Base-by-base conservation (phyloP, 2,113 vertebrate genomes). In the Falcunculus frontatus region DNA sequence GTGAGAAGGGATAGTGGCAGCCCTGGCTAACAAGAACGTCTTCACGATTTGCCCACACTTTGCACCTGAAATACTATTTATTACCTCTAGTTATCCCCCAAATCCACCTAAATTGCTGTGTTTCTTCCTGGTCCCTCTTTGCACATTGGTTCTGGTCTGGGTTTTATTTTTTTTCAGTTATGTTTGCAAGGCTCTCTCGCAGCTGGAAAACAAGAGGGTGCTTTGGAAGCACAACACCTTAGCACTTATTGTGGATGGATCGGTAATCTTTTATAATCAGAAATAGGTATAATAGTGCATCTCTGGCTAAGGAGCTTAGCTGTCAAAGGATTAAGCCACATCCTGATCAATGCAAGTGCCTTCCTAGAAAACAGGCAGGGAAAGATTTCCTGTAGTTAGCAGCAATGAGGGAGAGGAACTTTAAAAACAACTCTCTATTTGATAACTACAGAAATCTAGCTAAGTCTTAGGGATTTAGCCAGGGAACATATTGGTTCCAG, bases 401-500 rank as follows among this genome's bases (percentile, higher is more conserved):
- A 98, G 98, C 94, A 97, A 97, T 94, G 72, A 93, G 87, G 81
- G 86, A 93, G 85, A 97, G 93, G 88, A 98, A 98, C 96, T 97
- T 97, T 97, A 98, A 98, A 98, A 98, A 97, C 93, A 96, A 96
- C 93, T 97, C 96, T 87, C 95, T 97, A 95, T 98, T 98, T 99
- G 98, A 98, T 98, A 98, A 98, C 97, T 98, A 92, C 94, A 97
- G 97, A 98, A 98, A 98, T 98, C 98, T 97, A 96, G 98, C 98
- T 98, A 98, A 98, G 97, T 98, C 97, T 97, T 93, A 89, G 91
- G 97, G 97, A 98, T 98, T 98, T 99, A 98, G 98, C 98, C 98
- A 97, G 96, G 89, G 97, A 98, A 97, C 98, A 98, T 98, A 98
- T 98, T 98, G 98, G 98, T 98, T 98, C 98, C 98, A 99, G 98